Percentiles rank a stretch among this genome's conserved stretches.
Conservation (phyloP, 1,140 invertebrate species). For the Ceratina japonica region DNA sequence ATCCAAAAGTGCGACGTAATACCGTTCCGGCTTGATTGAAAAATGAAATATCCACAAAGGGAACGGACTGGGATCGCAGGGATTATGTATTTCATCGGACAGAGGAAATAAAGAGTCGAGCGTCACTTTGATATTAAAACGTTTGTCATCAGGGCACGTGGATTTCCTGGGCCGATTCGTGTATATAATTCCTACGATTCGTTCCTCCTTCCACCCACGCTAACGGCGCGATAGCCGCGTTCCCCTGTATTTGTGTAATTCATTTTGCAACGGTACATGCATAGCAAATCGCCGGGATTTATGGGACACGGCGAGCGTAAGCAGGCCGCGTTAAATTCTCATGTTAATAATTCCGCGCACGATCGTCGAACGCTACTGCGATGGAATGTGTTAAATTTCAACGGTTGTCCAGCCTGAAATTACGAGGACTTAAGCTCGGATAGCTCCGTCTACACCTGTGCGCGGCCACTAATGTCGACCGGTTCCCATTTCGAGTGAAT, state of each 20-base stretch:
- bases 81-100: background rate
- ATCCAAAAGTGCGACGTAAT: background rate
- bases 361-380: conserved; percentile 19
- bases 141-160: background rate
- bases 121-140: background rate
- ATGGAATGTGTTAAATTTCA: conserved; percentile 36
- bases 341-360: conserved; percentile 39
- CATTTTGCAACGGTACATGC: conserved; percentile 37
- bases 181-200: background rate
- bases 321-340: conserved; percentile 12
- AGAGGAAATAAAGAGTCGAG: background rate
- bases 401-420: conserved; percentile 1
- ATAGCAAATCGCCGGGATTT: conserved; percentile 42
- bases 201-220: background rate
- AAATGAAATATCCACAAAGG: background rate
- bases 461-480: background rate
- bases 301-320: background rate
- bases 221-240: too few species aligned
- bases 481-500: background rate
- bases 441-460: background rate
- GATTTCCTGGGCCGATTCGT: background rate
- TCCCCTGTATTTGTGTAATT: conserved; percentile 31
- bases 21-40: background rate
- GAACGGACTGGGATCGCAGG: background rate
- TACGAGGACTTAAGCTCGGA: background rate